These are phyloP conservation scores for Magallana nippona DNA, from an alignment of 2,888 invertebrate species.

Conservation along the genomic window DNA sequence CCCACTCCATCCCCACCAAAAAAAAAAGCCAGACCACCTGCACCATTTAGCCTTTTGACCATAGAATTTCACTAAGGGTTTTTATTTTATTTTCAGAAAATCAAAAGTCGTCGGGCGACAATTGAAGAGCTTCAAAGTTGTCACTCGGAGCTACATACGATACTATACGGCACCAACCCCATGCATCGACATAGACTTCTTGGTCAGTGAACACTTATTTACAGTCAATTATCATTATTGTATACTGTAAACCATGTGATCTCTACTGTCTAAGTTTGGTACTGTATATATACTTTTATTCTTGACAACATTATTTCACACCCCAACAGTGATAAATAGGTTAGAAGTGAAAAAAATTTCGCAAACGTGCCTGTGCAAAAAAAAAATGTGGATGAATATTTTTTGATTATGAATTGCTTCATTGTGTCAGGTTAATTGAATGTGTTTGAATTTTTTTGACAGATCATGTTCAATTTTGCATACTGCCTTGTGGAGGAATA, in stretches of 20 bases:
- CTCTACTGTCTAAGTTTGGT: too few species aligned
- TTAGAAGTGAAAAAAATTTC: too few species aligned
- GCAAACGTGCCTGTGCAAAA: too few species aligned
- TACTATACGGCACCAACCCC: slow-evolving; percentile 92
- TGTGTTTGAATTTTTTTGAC: slow-evolving; percentile 54
- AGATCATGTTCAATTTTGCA: slow-evolving; percentile 77
- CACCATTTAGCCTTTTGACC: neutral
- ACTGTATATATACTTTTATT: too few species aligned
- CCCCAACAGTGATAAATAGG: too few species aligned
- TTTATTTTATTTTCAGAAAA: slow-evolving; percentile 81
- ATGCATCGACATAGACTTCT: slow-evolving; percentile 86
- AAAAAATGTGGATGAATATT: too few species aligned
- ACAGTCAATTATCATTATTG: neutral
- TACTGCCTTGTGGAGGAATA: slow-evolving; percentile 97
- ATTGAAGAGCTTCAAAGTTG: slow-evolving; percentile 95
- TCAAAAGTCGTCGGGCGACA: slow-evolving; percentile 94
- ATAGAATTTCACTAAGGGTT: neutral
- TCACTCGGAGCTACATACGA: slow-evolving; percentile 94
- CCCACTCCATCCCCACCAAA: too few species aligned
- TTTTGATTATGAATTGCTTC: too few species aligned
- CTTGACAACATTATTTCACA: too few species aligned
- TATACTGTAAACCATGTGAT: too few species aligned
- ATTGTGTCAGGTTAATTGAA: neutral
- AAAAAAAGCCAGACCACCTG: neutral
- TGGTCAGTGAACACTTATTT: neutral